These are phyloP conservation scores for Baccha elongata DNA, from an alignment of 2,888 invertebrate species.

Conservation along the genomic window DNA sequence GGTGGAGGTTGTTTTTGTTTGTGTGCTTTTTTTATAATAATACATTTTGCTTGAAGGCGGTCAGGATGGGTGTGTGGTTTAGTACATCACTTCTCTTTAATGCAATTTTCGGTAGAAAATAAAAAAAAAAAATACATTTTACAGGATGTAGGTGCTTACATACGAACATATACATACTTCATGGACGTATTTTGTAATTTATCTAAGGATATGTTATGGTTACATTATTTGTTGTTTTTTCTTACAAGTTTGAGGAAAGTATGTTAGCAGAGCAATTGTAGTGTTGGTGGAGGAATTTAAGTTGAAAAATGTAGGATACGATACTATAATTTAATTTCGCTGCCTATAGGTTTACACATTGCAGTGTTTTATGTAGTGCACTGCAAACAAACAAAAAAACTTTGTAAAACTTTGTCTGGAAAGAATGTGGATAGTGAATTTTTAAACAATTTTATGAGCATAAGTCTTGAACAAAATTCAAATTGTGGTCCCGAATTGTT, in stretches of 20 bases:
- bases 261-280: conserved; percentile 10
- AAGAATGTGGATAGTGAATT: no score
- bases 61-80: conserved; percentile 29
- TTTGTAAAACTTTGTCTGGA: no score
- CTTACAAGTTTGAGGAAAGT: background rate
- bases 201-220: conserved; percentile 25
- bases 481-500: no score
- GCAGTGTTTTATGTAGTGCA: no score
- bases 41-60: conserved; percentile 50
- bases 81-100: conserved; percentile 55
- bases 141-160: conserved; percentile 7
- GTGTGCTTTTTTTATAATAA: conserved; percentile 5
- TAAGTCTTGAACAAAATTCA: no score
- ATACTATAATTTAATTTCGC: no score
- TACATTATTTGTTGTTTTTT: conserved; percentile 4
- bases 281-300: background rate
- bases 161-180: background rate
- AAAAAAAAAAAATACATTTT: conserved; percentile 18
- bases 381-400: no score
- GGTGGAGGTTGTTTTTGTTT: conserved; percentile 15
- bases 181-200: conserved; percentile 18
- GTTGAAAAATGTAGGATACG: background rate
- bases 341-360: no score
- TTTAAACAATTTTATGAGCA: no score
- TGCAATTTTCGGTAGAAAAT: conserved; percentile 46